phyloP scores from a whole-genome alignment of 2,797 vertebrate genomes.

The Chloroceryle amazona region DNA sequence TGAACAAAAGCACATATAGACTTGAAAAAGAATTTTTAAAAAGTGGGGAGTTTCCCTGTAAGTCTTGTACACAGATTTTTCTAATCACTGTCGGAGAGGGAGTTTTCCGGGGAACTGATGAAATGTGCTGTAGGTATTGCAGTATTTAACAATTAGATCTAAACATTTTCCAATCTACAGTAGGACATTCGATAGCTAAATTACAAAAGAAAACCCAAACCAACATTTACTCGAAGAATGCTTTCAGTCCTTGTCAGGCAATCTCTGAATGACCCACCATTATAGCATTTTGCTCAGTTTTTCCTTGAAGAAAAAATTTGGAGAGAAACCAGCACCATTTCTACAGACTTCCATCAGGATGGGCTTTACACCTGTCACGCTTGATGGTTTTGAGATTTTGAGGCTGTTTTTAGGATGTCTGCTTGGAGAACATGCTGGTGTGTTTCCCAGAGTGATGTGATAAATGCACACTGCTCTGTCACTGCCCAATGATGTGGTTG shows the following conservation, averaged over 20 bases:
- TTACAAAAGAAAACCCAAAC: rapidly evolving
- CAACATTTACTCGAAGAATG: rapidly evolving
- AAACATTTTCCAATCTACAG: neutral
- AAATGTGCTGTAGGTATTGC: neutral
- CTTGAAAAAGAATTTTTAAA: neutral
- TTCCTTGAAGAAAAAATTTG: neutral
- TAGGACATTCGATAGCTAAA: rapidly evolving
- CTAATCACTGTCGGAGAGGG: neutral
- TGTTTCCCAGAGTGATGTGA: rapidly evolving
- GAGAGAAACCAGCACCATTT: rapidly evolving
- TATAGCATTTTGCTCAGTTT: neutral
- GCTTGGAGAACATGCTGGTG: rapidly evolving
- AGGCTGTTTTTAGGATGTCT: rapidly evolving
- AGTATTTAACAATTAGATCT: rapidly evolving
- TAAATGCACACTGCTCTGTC: rapidly evolving
- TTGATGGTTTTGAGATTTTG: neutral
- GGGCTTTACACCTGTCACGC: too few species aligned
- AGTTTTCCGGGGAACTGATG: neutral
- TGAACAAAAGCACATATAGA: neutral
- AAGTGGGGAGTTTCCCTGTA: neutral
- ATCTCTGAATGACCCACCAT: rapidly evolving
- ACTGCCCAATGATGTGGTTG: rapidly evolving
- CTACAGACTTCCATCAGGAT: rapidly evolving
- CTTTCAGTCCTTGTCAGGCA: rapidly evolving
- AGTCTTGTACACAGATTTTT: neutral